A percentile compares a stretch with the other conserved stretches of the same genome.
Evolutionary conservation across 2,888 invertebrate species (phyloP).

Genomic region (Yponomeuta plumbellus): DNA sequence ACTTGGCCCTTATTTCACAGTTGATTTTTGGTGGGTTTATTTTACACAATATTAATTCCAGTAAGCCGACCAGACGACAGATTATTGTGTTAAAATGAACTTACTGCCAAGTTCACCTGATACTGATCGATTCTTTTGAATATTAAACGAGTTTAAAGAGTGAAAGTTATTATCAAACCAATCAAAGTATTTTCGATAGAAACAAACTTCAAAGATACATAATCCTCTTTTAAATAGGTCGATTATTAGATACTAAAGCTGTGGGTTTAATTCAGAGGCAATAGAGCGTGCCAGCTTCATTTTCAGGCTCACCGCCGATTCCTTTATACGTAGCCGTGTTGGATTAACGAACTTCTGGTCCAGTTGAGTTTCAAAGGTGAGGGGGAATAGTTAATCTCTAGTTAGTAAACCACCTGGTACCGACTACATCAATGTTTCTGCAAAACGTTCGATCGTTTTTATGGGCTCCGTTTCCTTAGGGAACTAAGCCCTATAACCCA

Average conservation of each 20-base stretch:
- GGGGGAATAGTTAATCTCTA: background rate
- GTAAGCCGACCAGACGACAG: no score
- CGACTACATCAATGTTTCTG: background rate
- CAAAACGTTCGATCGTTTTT: no score
- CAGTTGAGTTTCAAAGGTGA: slow-evolving; percentile 33
- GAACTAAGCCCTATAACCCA: background rate
- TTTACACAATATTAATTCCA: no score
- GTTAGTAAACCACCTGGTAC: background rate
- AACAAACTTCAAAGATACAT: background rate
- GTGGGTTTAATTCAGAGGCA: slow-evolving; percentile 65
- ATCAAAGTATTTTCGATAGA: background rate
- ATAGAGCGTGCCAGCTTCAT: slow-evolving; percentile 70
- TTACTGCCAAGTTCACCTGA: background rate
- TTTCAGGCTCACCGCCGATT: slow-evolving; percentile 69
- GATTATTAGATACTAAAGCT: slow-evolving; percentile 26
- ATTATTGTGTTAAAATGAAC: background rate
- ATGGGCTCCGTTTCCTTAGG: background rate
- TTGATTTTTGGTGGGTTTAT: no score
- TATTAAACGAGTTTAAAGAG: background rate
- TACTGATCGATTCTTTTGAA: background rate
- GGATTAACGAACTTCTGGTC: slow-evolving; percentile 62
- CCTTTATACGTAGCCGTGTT: slow-evolving; percentile 64
- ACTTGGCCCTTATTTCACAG: no score
- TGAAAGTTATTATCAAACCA: background rate
- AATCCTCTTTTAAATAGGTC: slow-evolving; percentile 1